Conservation (phyloP, 2,888 invertebrate species). For the Hyppa rectilinea region DNA sequence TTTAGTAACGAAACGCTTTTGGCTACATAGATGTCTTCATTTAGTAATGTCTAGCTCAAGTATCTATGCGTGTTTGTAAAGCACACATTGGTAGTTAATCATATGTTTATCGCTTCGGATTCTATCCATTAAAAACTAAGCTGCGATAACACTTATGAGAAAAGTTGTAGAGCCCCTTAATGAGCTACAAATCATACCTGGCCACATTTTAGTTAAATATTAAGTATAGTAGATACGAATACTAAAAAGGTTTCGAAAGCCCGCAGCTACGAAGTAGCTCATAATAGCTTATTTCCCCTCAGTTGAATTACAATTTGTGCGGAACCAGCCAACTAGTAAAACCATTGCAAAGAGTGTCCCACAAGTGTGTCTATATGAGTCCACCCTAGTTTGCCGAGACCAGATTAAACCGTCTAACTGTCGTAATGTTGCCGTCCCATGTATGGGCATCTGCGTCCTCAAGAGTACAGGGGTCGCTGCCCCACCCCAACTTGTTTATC, state of each 20-base stretch:
- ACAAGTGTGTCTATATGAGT: slow-evolving; percentile 63
- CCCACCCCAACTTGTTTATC: slow-evolving; percentile 84
- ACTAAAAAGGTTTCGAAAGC: slow-evolving; percentile 38
- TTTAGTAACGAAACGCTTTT: slow-evolving; percentile 13
- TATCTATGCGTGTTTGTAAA: slow-evolving; percentile 1
- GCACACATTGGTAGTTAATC: neutral
- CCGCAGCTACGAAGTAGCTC: slow-evolving; percentile 33
- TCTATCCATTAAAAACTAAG: slow-evolving; percentile 15
- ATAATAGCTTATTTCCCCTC: slow-evolving; percentile 53
- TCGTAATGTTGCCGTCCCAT: slow-evolving; percentile 74
- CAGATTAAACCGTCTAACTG: slow-evolving; percentile 76
- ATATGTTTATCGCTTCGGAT: slow-evolving; percentile 1
- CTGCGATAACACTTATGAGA: slow-evolving; percentile 24
- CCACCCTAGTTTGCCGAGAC: slow-evolving; percentile 66
- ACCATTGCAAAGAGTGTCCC: slow-evolving; percentile 55
- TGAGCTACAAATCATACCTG: slow-evolving; percentile 1
- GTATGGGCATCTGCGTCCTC: slow-evolving; percentile 86
- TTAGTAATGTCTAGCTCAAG: slow-evolving; percentile 10
- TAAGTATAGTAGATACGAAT: slow-evolving; percentile 21
- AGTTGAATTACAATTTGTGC: slow-evolving; percentile 48
- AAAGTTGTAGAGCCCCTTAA: slow-evolving; percentile 11
- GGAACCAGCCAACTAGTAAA: slow-evolving; percentile 53
- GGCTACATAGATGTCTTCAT: slow-evolving; percentile 8
- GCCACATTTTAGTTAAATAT: slow-evolving; percentile 30
- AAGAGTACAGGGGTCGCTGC: slow-evolving; percentile 78